These are phyloP conservation scores for Archaeoteleia sp. DNA, from an alignment of 2,888 invertebrate genomes.

Conservation along the genomic window DNA sequence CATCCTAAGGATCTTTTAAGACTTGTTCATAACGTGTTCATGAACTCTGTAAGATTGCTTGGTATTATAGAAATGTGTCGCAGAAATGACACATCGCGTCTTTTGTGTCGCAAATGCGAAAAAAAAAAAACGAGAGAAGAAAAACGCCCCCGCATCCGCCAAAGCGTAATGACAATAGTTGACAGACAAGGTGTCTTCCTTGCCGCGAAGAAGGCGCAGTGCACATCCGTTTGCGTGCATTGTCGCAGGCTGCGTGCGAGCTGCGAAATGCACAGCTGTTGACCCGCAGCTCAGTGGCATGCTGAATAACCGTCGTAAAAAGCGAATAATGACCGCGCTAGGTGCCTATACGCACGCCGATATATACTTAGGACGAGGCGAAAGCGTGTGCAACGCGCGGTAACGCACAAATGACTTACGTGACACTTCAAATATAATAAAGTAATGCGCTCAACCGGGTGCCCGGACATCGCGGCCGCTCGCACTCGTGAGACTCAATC, in stretches of 20 bases:
- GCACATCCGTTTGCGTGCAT: slow-evolving; percentile 55
- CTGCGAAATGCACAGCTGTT: slow-evolving; percentile 67
- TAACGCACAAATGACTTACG: slow-evolving; percentile 33
- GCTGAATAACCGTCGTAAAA: slow-evolving; percentile 63
- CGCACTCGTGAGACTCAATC: slow-evolving; percentile 7
- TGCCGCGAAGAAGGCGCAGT: slow-evolving; percentile 30
- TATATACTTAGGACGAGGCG: slow-evolving; percentile 19
- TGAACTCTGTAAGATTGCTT: too few species aligned
- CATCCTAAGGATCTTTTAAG: too few species aligned
- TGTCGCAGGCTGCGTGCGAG: slow-evolving; percentile 55
- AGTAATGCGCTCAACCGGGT: slow-evolving; percentile 37
- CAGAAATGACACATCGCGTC: too few species aligned
- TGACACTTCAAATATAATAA: slow-evolving; percentile 33
- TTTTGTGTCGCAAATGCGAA: too few species aligned
- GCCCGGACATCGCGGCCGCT: slow-evolving; percentile 32
- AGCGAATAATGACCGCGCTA: slow-evolving; percentile 59
- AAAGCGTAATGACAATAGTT: slow-evolving; percentile 34
- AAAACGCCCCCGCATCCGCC: too few species aligned
- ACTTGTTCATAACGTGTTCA: too few species aligned
- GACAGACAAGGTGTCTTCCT: slow-evolving; percentile 48
- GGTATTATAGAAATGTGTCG: too few species aligned
- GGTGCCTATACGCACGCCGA: slow-evolving; percentile 29
- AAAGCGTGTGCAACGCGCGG: slow-evolving; percentile 15
- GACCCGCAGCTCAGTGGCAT: slow-evolving; percentile 69
- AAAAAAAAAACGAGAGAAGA: too few species aligned